Evolutionary conservation across 1,140 invertebrate genomes (phyloP), one percentile per base, ranked within the genome.

Genomic region (Lordiphosa mommai): DNA sequence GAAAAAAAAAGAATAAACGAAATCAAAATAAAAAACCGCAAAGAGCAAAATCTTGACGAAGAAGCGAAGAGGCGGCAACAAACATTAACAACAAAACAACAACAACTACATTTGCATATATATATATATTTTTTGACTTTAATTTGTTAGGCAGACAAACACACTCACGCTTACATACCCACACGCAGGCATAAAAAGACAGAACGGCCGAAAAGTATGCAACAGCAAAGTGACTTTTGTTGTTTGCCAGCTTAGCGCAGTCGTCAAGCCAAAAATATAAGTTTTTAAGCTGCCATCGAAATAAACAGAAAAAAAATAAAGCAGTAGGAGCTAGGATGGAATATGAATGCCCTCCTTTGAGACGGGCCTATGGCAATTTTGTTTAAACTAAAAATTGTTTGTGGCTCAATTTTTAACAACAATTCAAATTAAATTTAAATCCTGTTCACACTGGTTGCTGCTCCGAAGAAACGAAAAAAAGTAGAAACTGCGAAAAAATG

Each of bases 91-190:
- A 66, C 66, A 84, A 67, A 82, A 71, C 57, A 69, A 71, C 66
- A 84, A 72, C 68, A 77, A 69, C 72, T 69, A 70, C 38, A 84
- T 84, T 84, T 84, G 68, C 77, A 84, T 84, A 77, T 76, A 13
- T 71, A 55, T 79, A 64, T 80, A 56, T 77, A 72, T 63, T 61
- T 69, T 73, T 65, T 59, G 52, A 64, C n/a, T 68, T 85, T 84
- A 84, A 84, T 84, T 84, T 84, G 63, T 65, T 61, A 65, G 41
- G 47, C 71, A 47, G 47, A 44, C 32, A 49, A 41, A 40, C 47
- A 37, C 51, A 55, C 32, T 46, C 14, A 40, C 8, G 14, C 20
- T 23, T 5, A 0, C 20, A 23, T 23, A 23, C 20, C 1, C 16
- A 3, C 16, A 17, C 16, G 3, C 6, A 2, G 23, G 23, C 23